Evolutionary conservation across 2,888 invertebrate species (phyloP).

Genomic region (Antheraea assamensis): DNA sequence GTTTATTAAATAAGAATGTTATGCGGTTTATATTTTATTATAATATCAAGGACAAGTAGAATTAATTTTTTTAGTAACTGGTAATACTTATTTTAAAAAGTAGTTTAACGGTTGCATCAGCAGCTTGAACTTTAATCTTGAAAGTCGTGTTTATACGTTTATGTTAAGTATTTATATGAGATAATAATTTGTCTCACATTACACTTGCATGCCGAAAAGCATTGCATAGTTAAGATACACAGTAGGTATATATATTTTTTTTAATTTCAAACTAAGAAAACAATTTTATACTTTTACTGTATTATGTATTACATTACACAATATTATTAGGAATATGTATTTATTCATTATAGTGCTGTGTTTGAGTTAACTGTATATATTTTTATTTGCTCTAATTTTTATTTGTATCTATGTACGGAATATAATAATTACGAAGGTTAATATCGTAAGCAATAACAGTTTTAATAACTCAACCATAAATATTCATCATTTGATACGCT

Average conservation of each 20-base stretch:
- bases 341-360: not conserved
- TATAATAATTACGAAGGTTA: not conserved
- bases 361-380: not conserved
- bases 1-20: not conserved
- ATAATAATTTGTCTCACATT: not conserved
- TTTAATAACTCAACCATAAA: not conserved
- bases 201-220: not conserved
- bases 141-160: not conserved
- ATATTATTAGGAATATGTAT: not conserved
- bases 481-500: not conserved
- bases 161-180: not conserved
- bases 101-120: not conserved
- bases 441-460: not conserved
- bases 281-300: too few species aligned
- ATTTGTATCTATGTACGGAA: not conserved
- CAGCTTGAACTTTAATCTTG: conserved; percentile 1
- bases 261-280: not conserved
- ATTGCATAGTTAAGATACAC: not conserved
- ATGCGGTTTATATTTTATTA: not conserved
- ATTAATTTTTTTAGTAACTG: conserved; percentile 4
- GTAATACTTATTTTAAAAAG: not conserved
- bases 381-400: not conserved
- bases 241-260: too few species aligned
- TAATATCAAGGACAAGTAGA: conserved; percentile 8
- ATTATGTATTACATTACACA: not conserved